phyloP scores from a whole-genome alignment of 2,888 invertebrate species.

The Urechis unicinctus region DNA sequence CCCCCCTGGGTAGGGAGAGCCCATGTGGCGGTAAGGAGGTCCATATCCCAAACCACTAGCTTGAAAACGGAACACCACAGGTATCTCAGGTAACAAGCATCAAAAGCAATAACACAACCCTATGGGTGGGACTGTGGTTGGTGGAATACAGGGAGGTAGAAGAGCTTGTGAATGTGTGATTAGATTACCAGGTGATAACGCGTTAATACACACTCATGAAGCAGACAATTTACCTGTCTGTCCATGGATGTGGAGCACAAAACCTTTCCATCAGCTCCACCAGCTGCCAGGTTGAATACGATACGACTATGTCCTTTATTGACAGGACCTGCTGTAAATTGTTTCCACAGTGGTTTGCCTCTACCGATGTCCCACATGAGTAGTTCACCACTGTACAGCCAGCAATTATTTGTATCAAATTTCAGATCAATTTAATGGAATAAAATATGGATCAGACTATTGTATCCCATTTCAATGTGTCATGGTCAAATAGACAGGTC shows the following conservation, averaged over 20 bases:
- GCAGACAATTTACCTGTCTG: conserved; percentile 31
- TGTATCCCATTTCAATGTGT: not conserved
- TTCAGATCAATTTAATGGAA: too few relatives aligned
- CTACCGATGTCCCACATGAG: conserved; percentile 59
- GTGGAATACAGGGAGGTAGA: not conserved
- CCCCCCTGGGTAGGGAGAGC: conserved; percentile 61
- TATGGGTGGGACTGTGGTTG: too few relatives aligned
- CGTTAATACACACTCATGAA: not conserved
- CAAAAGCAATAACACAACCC: too few relatives aligned
- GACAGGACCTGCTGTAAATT: conserved; percentile 19
- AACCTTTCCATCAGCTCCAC: conserved; percentile 22
- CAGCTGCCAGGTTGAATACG: conserved; percentile 60
- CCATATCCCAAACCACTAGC: conserved; percentile 46
- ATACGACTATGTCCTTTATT: conserved; percentile 55
- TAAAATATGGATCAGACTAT: not conserved
- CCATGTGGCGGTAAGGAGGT: conserved; percentile 9
- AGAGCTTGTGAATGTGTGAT: not conserved
- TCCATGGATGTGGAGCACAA: conserved; percentile 43
- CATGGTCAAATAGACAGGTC: too few relatives aligned
- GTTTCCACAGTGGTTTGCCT: conserved; percentile 23
- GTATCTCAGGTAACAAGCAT: too few relatives aligned
- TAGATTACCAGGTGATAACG: not conserved
- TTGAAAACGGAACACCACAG: conserved; percentile 39
- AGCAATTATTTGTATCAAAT: not conserved
- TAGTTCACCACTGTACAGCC: conserved; percentile 57